Evolutionary conservation across 2,797 vertebrate genomes (phyloP), one percentile per base, ranked within the genome.

Genomic region (Pangasius krempfi): DNA sequence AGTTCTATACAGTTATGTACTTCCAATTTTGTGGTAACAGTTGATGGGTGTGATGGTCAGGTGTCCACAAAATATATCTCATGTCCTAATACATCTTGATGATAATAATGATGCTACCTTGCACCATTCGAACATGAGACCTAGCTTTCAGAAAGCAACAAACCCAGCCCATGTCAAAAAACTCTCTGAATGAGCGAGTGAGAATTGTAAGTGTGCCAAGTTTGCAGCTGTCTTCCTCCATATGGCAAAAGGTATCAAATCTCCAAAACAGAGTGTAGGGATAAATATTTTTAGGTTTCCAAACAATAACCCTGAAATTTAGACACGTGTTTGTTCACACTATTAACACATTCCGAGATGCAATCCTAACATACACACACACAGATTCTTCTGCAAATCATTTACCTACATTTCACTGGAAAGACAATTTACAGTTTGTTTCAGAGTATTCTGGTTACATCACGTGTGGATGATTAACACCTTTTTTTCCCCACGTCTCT

Each of bases 331-430:
- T 82, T 44, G 78, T 76, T 70, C 60, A 58, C 27, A 54, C 70
- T 16, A 40, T 64, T 84, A 84, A 33, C 72, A 88, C 5, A 2
- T 76, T 89, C 80, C 73, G 62, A 84, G 82, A 73, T 70, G 1
- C 30, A 84, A 37, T 79, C 30, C 80, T 78, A 81, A 70, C 44
- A 52, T 12, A 44, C 30, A 14, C 66, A 80, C 30, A 37, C 30
- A 25, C n/a, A 58, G 9, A 58, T 47, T n/a, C 33, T 27, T 62
- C 20, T 60, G 56, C 80, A 40, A 82, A 27, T 25, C 56, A 8
- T 58, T 81, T 81, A 60, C 56, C 30, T 81, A 2, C 80, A 62
- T 60, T 62, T 82, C 18, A 60, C 80, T 62, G 22, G 58, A 44
- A 60, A 44, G 56, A 82, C 22, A 62, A 62, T 82, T 62, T 82